Base-by-base conservation (phyloP, 2,888 invertebrate species). In the Thereva unica region DNA sequence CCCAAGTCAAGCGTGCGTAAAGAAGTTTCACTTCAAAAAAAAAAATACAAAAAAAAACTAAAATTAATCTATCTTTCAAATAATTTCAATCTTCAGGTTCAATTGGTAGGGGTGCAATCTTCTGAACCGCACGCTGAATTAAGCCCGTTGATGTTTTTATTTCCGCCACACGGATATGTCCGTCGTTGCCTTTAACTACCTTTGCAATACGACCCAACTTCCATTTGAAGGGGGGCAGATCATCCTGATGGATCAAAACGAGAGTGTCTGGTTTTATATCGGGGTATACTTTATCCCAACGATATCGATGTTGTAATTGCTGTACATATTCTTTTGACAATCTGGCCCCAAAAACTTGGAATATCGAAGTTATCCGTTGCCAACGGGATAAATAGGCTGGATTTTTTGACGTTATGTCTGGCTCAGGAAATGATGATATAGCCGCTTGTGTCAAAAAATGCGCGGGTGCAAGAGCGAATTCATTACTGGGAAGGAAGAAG, bases 241-340 rank as follows among this genome's bases (percentile, higher is more conserved):
- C 23, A 23, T 23, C 23, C 23, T 23, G 23, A 23, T 35, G 38
- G 1, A 59, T n/a, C 37, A 59, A 10, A 35, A 59, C 59, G 2
- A 59, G 6, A 5, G 47, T 7, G 7, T 12, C 49, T 12, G 8
- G 12, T 7, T 8, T 1, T 8, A 42, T 9, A 10, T 59, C 10
- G 10, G 50, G 50, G 0, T 9, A 35, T 4, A 12, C 23, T 9
- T 10, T 41, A 1, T 38, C 40, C 61, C 50, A 61, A 10, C 50
- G 49, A 34, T 50, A 41, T 41, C 61, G 38, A 23, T 7, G 12
- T 23, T 61, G 50, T 5, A 59, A 45, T n/a, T 9, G 8, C 4
- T 7, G 4, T 0, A 61, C 3, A 40, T 49, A 61, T 49, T 61
- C 59, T 23, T 44, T 49, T 5, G 59, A 49, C 59, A 50, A 61